Percentiles rank a stretch among this genome's conserved stretches.
Conservation (phyloP, 2,113 vertebrate species). For the Chaenogobius annularis region DNA sequence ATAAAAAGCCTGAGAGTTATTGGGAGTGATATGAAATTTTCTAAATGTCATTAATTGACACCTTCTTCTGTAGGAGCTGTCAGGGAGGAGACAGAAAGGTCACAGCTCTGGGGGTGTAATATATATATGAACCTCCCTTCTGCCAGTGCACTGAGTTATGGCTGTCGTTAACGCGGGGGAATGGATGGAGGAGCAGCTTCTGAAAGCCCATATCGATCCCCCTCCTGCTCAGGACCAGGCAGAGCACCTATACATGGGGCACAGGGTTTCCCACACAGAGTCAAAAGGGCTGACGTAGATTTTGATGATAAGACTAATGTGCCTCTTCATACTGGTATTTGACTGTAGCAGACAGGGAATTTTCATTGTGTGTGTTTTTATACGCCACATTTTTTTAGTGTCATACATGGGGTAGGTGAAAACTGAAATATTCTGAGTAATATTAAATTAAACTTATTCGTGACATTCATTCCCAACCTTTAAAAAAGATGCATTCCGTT, state of each 20-base stretch:
- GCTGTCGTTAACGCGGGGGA: constrained; percentile 77
- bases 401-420: too few species aligned
- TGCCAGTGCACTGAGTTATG: constrained; percentile 74
- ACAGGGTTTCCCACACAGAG: constrained; percentile 56
- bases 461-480: too few species aligned
- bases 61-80: constrained; percentile 76
- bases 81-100: constrained; percentile 78
- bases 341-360: too few species aligned
- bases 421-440: too few species aligned
- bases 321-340: too few species aligned
- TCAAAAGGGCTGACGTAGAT: constrained; percentile 42
- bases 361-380: too few species aligned
- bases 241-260: constrained; percentile 45
- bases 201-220: constrained; percentile 76
- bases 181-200: constrained; percentile 72
- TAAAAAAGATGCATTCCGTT: too few species aligned
- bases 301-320: constrained; percentile 6
- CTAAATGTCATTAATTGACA: constrained; percentile 83
- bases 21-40: constrained; percentile 78
- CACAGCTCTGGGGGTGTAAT: constrained; percentile 71
- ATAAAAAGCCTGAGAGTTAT: constrained; percentile 76
- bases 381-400: too few species aligned
- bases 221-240: constrained; percentile 54
- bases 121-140: constrained; percentile 68
- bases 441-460: too few species aligned